Conservation (phyloP, 2,888 invertebrate genomes). For the Lordiphosa fenestrarum region DNA sequence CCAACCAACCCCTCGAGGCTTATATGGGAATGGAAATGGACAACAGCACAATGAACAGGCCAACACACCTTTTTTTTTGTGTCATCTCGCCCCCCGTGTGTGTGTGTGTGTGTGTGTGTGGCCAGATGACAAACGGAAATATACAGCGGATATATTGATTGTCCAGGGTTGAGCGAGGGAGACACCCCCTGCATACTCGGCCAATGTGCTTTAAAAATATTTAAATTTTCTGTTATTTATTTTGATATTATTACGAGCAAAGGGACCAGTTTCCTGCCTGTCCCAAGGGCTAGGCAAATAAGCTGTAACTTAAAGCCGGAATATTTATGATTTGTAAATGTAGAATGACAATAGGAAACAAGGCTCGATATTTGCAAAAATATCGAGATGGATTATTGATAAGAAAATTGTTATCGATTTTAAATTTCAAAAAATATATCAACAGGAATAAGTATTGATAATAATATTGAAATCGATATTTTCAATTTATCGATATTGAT, state of each 20-base stretch:
- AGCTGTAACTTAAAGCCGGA: too few species aligned
- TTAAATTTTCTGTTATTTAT: constrained; percentile 15
- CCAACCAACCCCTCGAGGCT: constrained; percentile 19
- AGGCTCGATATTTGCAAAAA: too few species aligned
- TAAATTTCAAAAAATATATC: too few species aligned
- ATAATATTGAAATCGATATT: too few species aligned
- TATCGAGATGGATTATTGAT: too few species aligned
- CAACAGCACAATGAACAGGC: constrained; percentile 43
- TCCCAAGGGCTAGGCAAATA: too few species aligned
- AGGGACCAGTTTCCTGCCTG: constrained; percentile 6
- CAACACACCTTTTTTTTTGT: constrained; percentile 53
- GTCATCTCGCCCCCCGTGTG: not conserved
- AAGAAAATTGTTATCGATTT: too few species aligned
- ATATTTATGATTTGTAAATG: too few species aligned
- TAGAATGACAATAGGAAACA: too few species aligned
- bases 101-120: constrained; percentile 33
- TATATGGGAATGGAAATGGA: constrained; percentile 37
- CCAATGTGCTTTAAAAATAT: not conserved
- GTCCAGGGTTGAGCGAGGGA: constrained; percentile 31
- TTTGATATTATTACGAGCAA: constrained; percentile 32
- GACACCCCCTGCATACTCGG: constrained; percentile 1
- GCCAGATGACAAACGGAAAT: constrained; percentile 65
- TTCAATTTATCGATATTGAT: too few species aligned
- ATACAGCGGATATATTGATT: constrained; percentile 74
- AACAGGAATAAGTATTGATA: too few species aligned